Base-by-base conservation (phyloP, 2,113 vertebrate genomes). In the Alligator sinensis region DNA sequence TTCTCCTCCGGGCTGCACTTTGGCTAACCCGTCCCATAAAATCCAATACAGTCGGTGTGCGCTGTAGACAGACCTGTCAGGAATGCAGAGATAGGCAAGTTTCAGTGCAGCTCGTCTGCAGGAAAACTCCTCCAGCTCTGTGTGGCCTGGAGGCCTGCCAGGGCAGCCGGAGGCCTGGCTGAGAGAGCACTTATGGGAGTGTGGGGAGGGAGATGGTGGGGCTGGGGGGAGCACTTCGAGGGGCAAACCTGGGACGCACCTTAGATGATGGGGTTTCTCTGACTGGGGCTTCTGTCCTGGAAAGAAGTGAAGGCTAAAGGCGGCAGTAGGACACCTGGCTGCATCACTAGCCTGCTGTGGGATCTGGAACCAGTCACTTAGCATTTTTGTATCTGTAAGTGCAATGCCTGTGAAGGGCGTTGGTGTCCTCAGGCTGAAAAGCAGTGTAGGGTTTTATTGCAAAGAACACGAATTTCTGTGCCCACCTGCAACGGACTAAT, bases 121-220 rank as follows among this genome's bases (percentile, higher is more conserved):
- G 88, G 95, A 92, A 68, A 84, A 3, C 5, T 75, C 91, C 95
- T 91, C 81, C 93, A 28, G 91, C 89, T 68, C 30, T 93, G 96
- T 96, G 97, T 95, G 97, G 97, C 85, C 96, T 97, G 97, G 97
- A 97, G 70, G 21, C 58, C 75, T 1, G 97, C 97, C 97, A 97
- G 93, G 76, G 47, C 88, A 94, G 87, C 96, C 80, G 3, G 88
- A 8, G 94, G 92, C 86, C 80, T 75, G 95, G 84, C 93, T 94
- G 93, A 13, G 34, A 61, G 76, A 64, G 90, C 75, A 6, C 3
- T 34, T 84, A 16, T 2, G 86, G 95, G 10, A 79, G 95, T 90
- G 90, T 82, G 87, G 58, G 34, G 92, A 74, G 90, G 93, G 57
- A 79, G 86, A 70, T 86, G 15, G 0, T 0, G 60, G 86, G 64